Percentiles rank a stretch among this genome's conserved stretches.
Evolutionary conservation across 2,797 vertebrate genomes (phyloP).

Genomic region (Pseudochirops cupreus): DNA sequence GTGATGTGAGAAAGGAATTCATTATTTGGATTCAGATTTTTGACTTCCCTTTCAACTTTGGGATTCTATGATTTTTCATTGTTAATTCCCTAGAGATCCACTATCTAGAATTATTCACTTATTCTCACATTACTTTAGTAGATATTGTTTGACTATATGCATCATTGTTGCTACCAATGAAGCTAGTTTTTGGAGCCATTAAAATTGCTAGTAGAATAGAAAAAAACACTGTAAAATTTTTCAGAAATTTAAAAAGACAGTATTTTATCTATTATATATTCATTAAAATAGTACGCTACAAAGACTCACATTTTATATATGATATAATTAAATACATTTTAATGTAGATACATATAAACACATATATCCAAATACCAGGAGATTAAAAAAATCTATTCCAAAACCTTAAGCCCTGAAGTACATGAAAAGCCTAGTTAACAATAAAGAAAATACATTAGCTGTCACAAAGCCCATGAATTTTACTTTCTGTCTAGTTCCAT

Average conservation of each 20-base stretch:
- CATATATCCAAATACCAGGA: conserved; percentile 6
- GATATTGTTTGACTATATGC: conserved; percentile 45
- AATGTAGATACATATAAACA: not conserved
- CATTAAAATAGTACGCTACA: not conserved
- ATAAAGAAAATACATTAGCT: not conserved
- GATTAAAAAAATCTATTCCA: not conserved
- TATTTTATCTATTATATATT: not conserved
- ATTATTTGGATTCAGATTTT: not conserved
- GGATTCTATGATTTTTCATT: not conserved
- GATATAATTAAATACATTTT: conserved; percentile 3
- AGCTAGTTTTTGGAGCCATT: not conserved
- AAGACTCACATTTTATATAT: conserved; percentile 16
- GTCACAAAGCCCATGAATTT: not conserved
- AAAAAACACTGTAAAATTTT: not conserved
- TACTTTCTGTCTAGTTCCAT: not conserved
- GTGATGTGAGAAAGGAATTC: not conserved
- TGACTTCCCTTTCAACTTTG: not conserved
- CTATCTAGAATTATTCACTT: not conserved
- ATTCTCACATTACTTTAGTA: not conserved
- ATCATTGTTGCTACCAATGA: not conserved
- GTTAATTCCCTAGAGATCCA: not conserved
- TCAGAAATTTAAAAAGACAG: conserved; percentile 7
- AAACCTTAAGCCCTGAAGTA: conserved; percentile 2
- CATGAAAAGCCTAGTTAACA: conserved; percentile 27
- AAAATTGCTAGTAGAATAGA: not conserved